Evolutionary conservation across 2,888 invertebrate species (phyloP), one percentile per base, ranked within the genome.

Genomic region (Piscicola geometra): DNA sequence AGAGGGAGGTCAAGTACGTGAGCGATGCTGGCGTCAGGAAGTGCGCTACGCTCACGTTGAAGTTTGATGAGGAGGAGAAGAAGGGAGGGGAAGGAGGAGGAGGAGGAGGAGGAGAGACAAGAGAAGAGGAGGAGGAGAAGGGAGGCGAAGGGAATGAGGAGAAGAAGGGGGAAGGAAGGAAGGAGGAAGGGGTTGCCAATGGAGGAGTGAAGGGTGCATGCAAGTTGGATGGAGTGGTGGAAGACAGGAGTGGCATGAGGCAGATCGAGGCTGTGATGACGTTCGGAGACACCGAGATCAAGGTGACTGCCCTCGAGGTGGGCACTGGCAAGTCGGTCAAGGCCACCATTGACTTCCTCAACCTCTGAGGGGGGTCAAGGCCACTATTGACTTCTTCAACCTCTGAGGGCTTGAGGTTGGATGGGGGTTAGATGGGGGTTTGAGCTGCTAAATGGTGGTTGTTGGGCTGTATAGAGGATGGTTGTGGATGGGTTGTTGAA

Each of bases 21-120:
- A 88, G 88, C 0, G 88, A 89, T 78, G 81, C 82, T 1, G 87
- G 88, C 1, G 88, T 89, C 0, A 82, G 82, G 60, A 83, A 85
- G 78, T 88, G 88, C 78, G 88, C 88, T 30, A 86, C 87, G 18
- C 82, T 88, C 32, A 83, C 83, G 30, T 82, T 89, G 36, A 86
- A 86, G 76, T 81, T 88, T 21, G 77, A 80, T 0, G 81, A 5
- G 9, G 60, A 56, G 12, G 60, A 56, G 25, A 56, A 5, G 60
- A 56, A 25, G 21, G 30, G 60, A 56, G n/a, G 60, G 3, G 3
- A n/a, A 25, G 9, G 60, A 18, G 9, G 60, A 5, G 12, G n/a
- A 56, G 60, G 25, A 15, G n/a, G n/a, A 9, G 5, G 60, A 56
- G 3, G n/a, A 3, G 3, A 56, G 60, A 3, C 9, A 18, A 5